Conservation (phyloP, 1,140 invertebrate genomes). For the Lutraria rhynchaena region DNA sequence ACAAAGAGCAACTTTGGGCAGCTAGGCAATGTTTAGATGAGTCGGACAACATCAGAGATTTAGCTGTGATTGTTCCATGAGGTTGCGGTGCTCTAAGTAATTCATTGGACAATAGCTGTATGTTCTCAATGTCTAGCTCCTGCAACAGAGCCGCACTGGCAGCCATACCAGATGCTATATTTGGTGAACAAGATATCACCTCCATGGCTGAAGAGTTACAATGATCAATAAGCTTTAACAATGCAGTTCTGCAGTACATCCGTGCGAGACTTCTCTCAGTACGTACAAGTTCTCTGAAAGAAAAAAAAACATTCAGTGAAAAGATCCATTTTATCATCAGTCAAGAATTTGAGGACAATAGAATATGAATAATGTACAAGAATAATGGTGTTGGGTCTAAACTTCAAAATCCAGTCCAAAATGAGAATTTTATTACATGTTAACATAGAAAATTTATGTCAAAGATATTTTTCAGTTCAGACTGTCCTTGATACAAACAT, state of each 20-base stretch:
- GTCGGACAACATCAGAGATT: constrained; percentile 61
- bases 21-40: constrained; percentile 70
- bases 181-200: constrained; percentile 68
- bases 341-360: too few relatives aligned
- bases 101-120: constrained; percentile 81
- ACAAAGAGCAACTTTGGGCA: constrained; percentile 71
- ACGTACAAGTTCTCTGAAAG: constrained; percentile 76
- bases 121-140: constrained; percentile 82
- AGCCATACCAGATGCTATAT: constrained; percentile 76
- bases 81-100: constrained; percentile 75
- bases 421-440: too few relatives aligned
- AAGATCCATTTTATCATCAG: too few relatives aligned
- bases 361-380: too few relatives aligned
- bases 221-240: constrained; percentile 79
- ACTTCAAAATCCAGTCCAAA: too few relatives aligned
- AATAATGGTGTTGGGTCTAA: too few relatives aligned
- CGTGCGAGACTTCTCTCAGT: constrained; percentile 76
- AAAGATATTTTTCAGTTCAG: too few relatives aligned
- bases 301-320: too few relatives aligned
- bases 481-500: too few relatives aligned
- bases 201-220: constrained; percentile 81
- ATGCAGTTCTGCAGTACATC: constrained; percentile 79
- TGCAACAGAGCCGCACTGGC: constrained; percentile 80
- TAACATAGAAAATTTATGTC: too few relatives aligned
- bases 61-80: constrained; percentile 67